Base-by-base conservation (phyloP, 1,140 invertebrate species). In the Odontomachus brunneus region DNA sequence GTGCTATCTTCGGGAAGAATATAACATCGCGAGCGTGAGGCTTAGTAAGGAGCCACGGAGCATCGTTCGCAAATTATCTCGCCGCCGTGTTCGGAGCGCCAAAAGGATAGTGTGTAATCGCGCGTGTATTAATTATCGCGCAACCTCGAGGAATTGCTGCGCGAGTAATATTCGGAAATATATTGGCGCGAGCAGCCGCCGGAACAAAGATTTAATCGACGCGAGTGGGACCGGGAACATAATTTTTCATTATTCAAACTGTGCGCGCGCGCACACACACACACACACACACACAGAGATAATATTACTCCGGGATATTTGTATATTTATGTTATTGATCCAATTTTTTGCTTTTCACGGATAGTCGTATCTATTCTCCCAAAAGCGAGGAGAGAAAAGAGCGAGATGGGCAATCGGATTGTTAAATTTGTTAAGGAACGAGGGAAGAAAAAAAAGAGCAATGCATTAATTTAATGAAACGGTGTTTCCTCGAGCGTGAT, bases 51-150 rank as follows among this genome's bases (percentile, higher is more conserved):
- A 74, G 38, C 38, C 29, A 33, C 14, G 26, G 14, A 24, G 15
- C 26, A 22, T 63, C 11, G n/a, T 53, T 65, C 26, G 33, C 59
- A 22, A 76, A 76, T 76, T 66, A 66, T 76, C 74, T 1, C 19
- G 19, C 26, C 53, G 29, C 38, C 19, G 15, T 15, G 9, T 17
- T 24, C 15, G 55, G 22, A 48, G 48, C 22, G 15, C 38, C 17
- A 26, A 48, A 66, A 53, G 44, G 26, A 76, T 76, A 38, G 38
- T 76, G 29, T 66, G 48, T 76, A 66, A 76, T 76, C 29, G 62
- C 60, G 44, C 74, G 48, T 76, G 44, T 29, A 38, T 66, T 66
- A 76, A 76, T 76, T 76, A 66, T 66, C n/a, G 60, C 19, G 19
- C 26, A 53, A 19, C 62, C 26, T 66, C 15, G 15, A 44, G 38